A percentile compares a stretch with the other conserved stretches of the same genome.
Evolutionary conservation across 2,113 vertebrate species (phyloP).

Genomic region (Chloropsis cyanopogon): DNA sequence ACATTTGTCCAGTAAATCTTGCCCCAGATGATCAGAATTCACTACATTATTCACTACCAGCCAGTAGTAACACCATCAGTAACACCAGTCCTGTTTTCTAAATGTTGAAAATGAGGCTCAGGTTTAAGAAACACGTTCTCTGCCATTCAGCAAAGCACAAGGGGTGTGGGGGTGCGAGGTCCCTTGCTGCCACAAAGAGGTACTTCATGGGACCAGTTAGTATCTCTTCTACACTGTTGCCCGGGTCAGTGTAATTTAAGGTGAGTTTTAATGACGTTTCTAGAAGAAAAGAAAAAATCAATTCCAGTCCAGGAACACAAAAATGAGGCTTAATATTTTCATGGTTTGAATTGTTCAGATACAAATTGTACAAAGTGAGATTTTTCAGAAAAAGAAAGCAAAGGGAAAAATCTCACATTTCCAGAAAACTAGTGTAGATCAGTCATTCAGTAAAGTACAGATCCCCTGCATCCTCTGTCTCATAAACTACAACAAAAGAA

Average conservation of each 20-base stretch:
- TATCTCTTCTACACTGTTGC: not conserved
- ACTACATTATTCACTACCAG: not conserved
- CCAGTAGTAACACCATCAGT: not conserved
- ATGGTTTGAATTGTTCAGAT: not conserved
- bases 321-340: not conserved
- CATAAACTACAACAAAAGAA: not conserved
- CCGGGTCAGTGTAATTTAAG: not conserved
- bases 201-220: not conserved
- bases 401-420: not conserved
- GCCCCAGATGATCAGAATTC: not conserved
- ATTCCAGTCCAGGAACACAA: not conserved
- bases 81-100: not conserved
- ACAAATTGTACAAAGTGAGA: not conserved
- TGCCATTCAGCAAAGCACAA: not conserved
- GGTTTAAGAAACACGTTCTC: not conserved
- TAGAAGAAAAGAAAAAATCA: not conserved
- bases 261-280: not conserved
- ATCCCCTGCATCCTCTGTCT: not conserved
- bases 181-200: too few species aligned
- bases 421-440: not conserved
- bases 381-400: not conserved
- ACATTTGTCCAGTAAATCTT: not conserved
- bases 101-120: not conserved
- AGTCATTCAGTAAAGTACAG: not conserved
- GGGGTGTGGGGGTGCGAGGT: too few species aligned